phyloP scores from a whole-genome alignment of 2,888 invertebrate genomes.

The Villa cingulata region DNA sequence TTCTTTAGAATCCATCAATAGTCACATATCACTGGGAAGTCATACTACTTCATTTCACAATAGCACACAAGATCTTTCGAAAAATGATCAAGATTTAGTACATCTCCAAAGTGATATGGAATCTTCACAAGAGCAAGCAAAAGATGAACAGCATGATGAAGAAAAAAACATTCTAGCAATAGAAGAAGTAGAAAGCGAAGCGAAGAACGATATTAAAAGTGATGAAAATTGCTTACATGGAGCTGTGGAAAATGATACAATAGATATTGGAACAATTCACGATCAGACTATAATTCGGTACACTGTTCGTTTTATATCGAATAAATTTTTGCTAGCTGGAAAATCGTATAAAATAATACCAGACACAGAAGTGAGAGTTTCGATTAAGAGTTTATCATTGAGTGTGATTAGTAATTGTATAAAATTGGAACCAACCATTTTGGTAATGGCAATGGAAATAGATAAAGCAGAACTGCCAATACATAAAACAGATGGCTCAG shows the following conservation, averaged over 20 bases:
- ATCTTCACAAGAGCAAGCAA: background rate
- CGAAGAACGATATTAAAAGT: no score
- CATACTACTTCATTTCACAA: constrained; percentile 14
- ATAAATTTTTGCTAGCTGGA: constrained; percentile 31
- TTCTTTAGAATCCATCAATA: constrained; percentile 30
- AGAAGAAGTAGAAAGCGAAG: constrained; percentile 14
- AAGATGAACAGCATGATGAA: background rate
- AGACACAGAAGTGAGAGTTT: constrained; percentile 70
- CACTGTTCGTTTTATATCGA: constrained; percentile 29
- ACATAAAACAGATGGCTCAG: background rate
- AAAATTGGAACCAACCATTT: constrained; percentile 55
- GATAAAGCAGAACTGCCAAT: constrained; percentile 31
- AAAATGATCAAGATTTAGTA: constrained; percentile 18
- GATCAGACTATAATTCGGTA: constrained; percentile 33
- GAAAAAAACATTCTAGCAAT: constrained; percentile 8
- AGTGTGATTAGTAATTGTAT: constrained; percentile 65
- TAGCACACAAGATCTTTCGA: constrained; percentile 12
- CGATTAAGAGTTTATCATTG: constrained; percentile 77
- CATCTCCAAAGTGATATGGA: no score
- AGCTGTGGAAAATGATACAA: background rate
- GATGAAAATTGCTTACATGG: no score
- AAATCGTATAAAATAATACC: constrained; percentile 45
- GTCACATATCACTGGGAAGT: constrained; percentile 23
- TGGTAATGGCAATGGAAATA: constrained; percentile 51
- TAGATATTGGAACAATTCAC: constrained; percentile 30